Conservation (phyloP, 2,888 invertebrate species). For the Rotaria macrura region DNA sequence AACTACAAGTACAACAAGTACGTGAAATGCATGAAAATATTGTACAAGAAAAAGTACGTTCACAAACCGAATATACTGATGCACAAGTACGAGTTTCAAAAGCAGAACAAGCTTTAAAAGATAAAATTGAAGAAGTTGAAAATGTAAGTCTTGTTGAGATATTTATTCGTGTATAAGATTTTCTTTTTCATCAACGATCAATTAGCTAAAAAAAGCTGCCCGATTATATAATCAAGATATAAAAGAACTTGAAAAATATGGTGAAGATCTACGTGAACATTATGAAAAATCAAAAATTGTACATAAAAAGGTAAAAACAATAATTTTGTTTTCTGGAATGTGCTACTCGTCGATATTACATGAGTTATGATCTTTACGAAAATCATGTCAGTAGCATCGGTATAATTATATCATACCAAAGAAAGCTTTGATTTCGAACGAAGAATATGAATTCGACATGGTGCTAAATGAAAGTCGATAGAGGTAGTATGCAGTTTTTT, state of each 20-base stretch:
- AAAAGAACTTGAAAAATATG: neutral
- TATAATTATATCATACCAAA: too few species aligned
- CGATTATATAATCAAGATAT: neutral
- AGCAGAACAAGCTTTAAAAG: neutral
- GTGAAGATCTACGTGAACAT: constrained; percentile 22
- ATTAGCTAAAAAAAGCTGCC: neutral
- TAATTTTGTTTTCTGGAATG: too few species aligned
- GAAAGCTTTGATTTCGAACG: too few species aligned
- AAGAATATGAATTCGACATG: too few species aligned
- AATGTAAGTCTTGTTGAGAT: neutral
- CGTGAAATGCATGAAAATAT: neutral
- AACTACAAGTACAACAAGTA: constrained; percentile 1
- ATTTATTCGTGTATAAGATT: too few species aligned
- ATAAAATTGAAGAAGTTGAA: neutral
- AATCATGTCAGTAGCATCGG: too few species aligned
- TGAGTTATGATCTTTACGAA: too few species aligned
- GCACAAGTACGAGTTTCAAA: neutral
- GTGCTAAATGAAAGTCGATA: too few species aligned
- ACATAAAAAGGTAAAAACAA: neutral
- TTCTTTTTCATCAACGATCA: too few species aligned
- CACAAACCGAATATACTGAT: neutral
- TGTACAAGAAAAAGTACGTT: neutral
- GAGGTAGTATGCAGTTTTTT: too few species aligned
- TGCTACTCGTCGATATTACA: too few species aligned
- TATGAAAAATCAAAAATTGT: neutral